phyloP scores from a whole-genome alignment of 1,140 invertebrate genomes.

The Macrostomum lignano region DNA sequence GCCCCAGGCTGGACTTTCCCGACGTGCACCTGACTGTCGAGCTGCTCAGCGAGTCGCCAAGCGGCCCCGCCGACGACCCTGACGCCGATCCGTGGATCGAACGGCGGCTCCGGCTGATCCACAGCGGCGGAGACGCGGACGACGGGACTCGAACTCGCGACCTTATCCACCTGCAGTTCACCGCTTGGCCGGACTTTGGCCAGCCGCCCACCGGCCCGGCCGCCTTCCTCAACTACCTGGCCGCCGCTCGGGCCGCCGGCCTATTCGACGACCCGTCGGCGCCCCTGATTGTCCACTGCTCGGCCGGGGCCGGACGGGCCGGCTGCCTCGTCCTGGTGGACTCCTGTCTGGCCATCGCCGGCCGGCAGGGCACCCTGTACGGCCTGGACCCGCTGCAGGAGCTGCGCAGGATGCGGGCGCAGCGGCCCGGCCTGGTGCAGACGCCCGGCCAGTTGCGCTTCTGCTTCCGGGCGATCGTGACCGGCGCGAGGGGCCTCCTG shows the following conservation, averaged over 20 bases:
- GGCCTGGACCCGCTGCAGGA: too few relatives aligned
- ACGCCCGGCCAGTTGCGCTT: slow-evolving; percentile 73
- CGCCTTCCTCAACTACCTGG: slow-evolving; percentile 55
- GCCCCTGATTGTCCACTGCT: slow-evolving; percentile 61
- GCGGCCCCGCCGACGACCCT: too few relatives aligned
- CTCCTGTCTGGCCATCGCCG: slow-evolving; percentile 49
- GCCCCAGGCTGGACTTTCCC: too few relatives aligned
- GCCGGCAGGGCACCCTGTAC: too few relatives aligned
- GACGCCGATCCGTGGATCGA: too few relatives aligned
- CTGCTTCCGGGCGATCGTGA: slow-evolving; percentile 72
- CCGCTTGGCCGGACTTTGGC: slow-evolving; percentile 93
- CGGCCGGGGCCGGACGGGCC: slow-evolving; percentile 77
- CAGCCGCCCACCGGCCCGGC: slow-evolving; percentile 63
- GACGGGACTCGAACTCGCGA: too few relatives aligned
- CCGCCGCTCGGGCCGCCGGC: slow-evolving; percentile 45
- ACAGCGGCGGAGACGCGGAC: too few relatives aligned
- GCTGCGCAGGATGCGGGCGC: too few relatives aligned
- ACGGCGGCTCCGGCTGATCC: too few relatives aligned
- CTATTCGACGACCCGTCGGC: slow-evolving; percentile 39
- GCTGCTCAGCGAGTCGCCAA: too few relatives aligned
- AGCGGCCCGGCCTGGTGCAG: slow-evolving; percentile 78
- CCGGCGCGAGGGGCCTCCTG: slow-evolving; percentile 12
- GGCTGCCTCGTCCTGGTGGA: slow-evolving; percentile 89
- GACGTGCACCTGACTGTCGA: too few relatives aligned
- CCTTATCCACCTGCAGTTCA: slow-evolving; percentile 87